Evolutionary conservation across 2,797 vertebrate genomes (phyloP).

Genomic region (Thalassophryne amazonica): DNA sequence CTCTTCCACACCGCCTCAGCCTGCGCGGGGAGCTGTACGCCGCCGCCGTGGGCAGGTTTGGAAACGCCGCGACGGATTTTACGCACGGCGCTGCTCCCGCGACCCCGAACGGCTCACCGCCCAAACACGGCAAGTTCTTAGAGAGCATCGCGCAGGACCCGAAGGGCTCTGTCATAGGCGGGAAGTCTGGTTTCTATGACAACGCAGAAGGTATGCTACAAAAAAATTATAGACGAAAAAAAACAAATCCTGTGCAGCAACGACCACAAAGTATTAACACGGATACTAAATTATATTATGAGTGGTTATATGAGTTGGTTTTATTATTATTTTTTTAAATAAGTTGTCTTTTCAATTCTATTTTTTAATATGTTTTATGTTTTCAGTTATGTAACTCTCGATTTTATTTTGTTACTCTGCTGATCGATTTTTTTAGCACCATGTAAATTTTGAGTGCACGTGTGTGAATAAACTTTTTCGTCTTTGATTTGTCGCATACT

Average conservation of each 20-base stretch:
- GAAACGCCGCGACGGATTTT: conserved; percentile 68
- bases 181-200: conserved; percentile 78
- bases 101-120: conserved; percentile 69
- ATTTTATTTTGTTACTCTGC: no score
- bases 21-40: conserved; percentile 69
- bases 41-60: conserved; percentile 67
- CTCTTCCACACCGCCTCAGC: conserved; percentile 65
- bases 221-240: not conserved
- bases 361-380: no score
- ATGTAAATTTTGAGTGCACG: no score
- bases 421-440: no score
- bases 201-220: conserved; percentile 66
- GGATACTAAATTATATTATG: no score
- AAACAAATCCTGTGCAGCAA: not conserved
- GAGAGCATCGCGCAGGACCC: conserved; percentile 75
- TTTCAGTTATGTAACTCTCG: no score
- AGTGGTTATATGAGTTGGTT: no score
- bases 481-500: no score
- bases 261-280: not conserved
- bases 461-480: no score
- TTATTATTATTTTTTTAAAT: no score
- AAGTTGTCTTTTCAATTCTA: no score
- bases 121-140: conserved; percentile 82
- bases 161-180: conserved; percentile 63
- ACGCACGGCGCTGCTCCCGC: conserved; percentile 57